A percentile compares a stretch with the other conserved stretches of the same genome.
Conservation (phyloP, 2,797 vertebrate genomes). For the Podargus strigoides region DNA sequence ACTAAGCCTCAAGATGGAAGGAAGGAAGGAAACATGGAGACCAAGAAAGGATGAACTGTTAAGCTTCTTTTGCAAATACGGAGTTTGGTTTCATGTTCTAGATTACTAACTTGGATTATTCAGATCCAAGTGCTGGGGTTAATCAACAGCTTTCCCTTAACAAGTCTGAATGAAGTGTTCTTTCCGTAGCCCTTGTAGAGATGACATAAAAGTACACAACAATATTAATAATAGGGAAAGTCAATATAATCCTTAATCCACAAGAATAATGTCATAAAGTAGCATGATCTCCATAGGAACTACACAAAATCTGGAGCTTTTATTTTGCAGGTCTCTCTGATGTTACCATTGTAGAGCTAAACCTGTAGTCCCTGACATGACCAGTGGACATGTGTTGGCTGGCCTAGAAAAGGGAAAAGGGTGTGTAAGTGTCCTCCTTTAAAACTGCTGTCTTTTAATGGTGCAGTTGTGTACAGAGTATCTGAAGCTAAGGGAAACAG, state of each 20-base stretch:
- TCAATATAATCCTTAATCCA: neutral
- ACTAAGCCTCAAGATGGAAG: neutral
- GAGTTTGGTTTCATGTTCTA: constrained; percentile 22
- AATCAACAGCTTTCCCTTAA: neutral
- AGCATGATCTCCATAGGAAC: neutral
- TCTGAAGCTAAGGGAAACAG: neutral
- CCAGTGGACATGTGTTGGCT: neutral
- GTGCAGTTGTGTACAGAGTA: neutral
- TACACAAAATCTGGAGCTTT: neutral
- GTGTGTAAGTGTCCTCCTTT: neutral
- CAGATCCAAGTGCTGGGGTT: neutral
- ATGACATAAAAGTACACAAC: neutral
- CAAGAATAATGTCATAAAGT: neutral
- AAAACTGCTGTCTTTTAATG: neutral
- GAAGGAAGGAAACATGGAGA: constrained; percentile 44
- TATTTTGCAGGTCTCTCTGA: neutral
- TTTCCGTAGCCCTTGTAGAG: neutral
- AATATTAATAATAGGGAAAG: neutral
- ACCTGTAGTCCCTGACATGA: neutral
- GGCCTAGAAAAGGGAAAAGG: neutral
- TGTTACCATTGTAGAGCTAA: neutral
- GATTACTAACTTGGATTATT: constrained; percentile 31
- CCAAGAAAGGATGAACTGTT: constrained; percentile 23
- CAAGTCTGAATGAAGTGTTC: constrained; percentile 2
- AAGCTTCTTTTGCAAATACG: constrained; percentile 32